Evolutionary conservation across 2,113 vertebrate genomes (phyloP).

Genomic region (Tenebrosternarchus preto): DNA sequence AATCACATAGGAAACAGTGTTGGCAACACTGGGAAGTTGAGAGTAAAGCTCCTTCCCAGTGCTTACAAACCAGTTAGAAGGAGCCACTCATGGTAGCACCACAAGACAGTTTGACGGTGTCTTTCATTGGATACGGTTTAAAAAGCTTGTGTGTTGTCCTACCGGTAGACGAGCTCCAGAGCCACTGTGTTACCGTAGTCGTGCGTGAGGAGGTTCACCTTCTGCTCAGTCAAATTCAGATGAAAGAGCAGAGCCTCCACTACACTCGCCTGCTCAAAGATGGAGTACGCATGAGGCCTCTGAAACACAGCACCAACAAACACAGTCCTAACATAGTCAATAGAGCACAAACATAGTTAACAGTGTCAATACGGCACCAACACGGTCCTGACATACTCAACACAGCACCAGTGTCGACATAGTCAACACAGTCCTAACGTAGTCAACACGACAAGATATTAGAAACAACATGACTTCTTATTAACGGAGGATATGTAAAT

Average conservation of each 20-base stretch:
- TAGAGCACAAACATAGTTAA: no score
- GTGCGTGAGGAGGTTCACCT: slow-evolving; percentile 87
- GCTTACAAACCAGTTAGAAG: no score
- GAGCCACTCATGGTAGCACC: no score
- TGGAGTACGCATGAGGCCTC: slow-evolving; percentile 89
- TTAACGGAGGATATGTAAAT: neutral
- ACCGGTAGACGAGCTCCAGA: slow-evolving; percentile 94
- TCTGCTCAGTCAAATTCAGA: slow-evolving; percentile 81
- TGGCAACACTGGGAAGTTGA: no score
- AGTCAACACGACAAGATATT: neutral
- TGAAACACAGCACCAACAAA: slow-evolving; percentile 52
- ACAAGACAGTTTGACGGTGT: no score
- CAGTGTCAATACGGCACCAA: no score
- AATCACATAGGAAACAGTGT: no score
- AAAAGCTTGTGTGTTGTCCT: neutral
- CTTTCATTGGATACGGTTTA: no score
- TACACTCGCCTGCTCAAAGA: slow-evolving; percentile 92
- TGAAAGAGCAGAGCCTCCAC: slow-evolving; percentile 85
- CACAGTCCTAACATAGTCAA: neutral
- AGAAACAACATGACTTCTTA: neutral
- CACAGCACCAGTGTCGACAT: no score
- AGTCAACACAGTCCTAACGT: no score
- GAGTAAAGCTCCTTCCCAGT: no score
- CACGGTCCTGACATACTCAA: no score
- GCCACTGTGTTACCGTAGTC: slow-evolving; percentile 95